Evolutionary conservation across 2,888 invertebrate species (phyloP).

Genomic region (Morinoia aosen): DNA sequence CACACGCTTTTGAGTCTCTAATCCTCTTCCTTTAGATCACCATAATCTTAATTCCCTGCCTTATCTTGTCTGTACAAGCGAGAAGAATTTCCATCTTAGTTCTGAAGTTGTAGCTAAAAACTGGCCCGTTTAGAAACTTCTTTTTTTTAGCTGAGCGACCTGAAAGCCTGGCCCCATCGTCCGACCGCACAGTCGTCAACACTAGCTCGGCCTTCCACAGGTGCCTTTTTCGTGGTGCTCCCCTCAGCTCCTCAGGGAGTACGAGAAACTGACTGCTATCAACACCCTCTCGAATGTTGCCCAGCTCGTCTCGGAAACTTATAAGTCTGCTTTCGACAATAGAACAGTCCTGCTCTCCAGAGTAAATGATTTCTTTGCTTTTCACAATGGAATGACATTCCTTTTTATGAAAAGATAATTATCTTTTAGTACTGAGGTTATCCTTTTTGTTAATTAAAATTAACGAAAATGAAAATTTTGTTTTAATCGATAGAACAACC

Average conservation of each 20-base stretch:
- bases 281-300: background rate
- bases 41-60: background rate
- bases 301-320: too few species aligned
- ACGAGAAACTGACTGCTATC: background rate
- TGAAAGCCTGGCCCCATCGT: background rate
- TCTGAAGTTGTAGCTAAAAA: background rate
- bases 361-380: too few species aligned
- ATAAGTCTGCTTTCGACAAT: too few species aligned
- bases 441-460: too few species aligned
- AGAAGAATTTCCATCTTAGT: background rate
- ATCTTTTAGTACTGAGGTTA: too few species aligned
- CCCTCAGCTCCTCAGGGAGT: background rate
- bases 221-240: background rate
- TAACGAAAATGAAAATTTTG: too few species aligned
- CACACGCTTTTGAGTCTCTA: background rate
- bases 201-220: slow-evolving; percentile 9
- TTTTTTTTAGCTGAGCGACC: background rate
- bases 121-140: background rate
- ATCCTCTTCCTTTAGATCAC: background rate
- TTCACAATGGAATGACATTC: too few species aligned
- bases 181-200: slow-evolving; percentile 12
- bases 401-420: too few species aligned
- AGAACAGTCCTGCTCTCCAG: too few species aligned
- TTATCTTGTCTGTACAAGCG: background rate
- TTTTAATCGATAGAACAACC: too few species aligned